These are phyloP conservation scores for Dromius quadrimaculatus DNA, from an alignment of 2,888 invertebrate genomes.

Conservation along the genomic window DNA sequence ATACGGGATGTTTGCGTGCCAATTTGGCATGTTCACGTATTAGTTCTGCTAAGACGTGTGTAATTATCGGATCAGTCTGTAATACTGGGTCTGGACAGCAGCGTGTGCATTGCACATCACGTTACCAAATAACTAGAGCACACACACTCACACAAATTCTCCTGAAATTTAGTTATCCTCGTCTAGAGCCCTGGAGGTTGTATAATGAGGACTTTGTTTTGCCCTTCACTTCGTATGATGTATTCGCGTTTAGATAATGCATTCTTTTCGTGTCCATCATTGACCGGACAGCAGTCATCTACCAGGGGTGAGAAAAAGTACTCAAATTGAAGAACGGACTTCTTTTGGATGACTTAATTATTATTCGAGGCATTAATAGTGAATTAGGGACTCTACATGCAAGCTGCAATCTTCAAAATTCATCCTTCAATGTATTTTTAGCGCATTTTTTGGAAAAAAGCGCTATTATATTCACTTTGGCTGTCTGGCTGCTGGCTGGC, in stretches of 20 bases:
- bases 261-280: conserved; percentile 35
- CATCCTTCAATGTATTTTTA: too few species aligned
- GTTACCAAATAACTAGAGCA: conserved; percentile 47
- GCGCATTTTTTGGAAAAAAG: too few species aligned
- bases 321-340: too few species aligned
- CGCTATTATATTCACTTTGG: too few species aligned
- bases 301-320: neutral
- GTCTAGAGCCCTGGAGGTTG: neutral
- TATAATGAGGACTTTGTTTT: conserved; percentile 3
- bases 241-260: conserved; percentile 32
- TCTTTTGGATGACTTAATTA: too few species aligned
- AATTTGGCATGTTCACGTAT: conserved; percentile 45
- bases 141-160: conserved; percentile 9
- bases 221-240: conserved; percentile 10
- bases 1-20: conserved; percentile 40
- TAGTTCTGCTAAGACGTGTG: conserved; percentile 45
- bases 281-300: neutral
- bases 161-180: neutral
- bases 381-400: too few species aligned
- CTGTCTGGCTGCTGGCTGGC: too few species aligned
- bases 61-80: conserved; percentile 52
- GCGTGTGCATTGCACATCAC: conserved; percentile 24
- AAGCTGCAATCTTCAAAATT: too few species aligned
- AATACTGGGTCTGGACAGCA: conserved; percentile 31
- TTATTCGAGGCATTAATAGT: too few species aligned